phyloP scores from a whole-genome alignment of 2,113 vertebrate species.

The Pelodiscus sinensis region DNA sequence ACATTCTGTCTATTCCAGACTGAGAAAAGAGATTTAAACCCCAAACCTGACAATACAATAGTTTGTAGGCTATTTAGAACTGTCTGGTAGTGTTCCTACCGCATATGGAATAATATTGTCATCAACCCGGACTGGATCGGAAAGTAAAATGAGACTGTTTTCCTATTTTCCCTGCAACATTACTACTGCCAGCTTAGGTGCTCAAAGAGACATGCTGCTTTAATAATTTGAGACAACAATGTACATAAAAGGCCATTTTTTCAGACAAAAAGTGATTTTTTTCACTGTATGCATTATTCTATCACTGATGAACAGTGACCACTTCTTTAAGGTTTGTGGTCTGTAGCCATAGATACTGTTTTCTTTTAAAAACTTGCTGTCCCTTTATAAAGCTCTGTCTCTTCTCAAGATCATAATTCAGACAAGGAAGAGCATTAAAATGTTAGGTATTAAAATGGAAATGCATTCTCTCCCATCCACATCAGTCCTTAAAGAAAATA shows the following conservation, averaged over 20 bases:
- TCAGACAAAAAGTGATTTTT: not conserved
- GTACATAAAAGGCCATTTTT: not conserved
- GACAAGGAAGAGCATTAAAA: not conserved
- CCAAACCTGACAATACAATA: not conserved
- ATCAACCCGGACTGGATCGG: not conserved
- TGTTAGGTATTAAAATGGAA: not conserved
- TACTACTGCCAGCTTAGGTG: not conserved
- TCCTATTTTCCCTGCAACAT: not conserved
- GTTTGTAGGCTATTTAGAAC: not conserved
- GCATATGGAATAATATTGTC: not conserved
- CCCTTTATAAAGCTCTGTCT: not conserved
- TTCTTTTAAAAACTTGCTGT: not conserved
- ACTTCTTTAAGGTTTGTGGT: not conserved
- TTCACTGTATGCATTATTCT: not conserved
- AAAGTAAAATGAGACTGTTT: not conserved
- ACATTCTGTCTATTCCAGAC: not conserved
- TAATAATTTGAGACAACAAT: not conserved
- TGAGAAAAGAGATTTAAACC: not conserved
- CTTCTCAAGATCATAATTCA: not conserved
- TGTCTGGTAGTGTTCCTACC: not conserved
- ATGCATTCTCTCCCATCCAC: not conserved
- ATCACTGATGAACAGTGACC: not conserved
- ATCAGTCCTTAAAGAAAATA: not conserved
- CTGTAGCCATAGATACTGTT: not conserved
- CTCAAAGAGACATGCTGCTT: not conserved